Conservation (phyloP, 2,888 invertebrate species). For the Geophilus truncorum region DNA sequence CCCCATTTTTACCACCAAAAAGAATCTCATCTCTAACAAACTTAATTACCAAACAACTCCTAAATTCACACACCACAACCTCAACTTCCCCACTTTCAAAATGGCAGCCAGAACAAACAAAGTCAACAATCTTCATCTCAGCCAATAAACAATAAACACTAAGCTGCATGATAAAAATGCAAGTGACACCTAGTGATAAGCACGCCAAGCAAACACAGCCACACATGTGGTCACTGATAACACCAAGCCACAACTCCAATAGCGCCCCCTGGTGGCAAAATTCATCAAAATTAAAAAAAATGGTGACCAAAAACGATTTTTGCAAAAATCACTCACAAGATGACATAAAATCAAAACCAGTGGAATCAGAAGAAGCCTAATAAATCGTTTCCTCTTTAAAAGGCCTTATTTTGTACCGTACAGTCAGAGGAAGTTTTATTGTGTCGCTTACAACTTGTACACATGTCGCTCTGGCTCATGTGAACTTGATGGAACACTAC, state of each 20-base stretch:
- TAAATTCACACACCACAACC: neutral
- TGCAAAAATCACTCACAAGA: neutral
- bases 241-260: neutral
- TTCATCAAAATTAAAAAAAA: too few species aligned
- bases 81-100: too few species aligned
- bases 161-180: neutral
- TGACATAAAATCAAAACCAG: neutral
- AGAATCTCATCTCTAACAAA: neutral
- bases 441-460: too few species aligned
- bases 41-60: neutral
- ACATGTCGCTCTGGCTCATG: too few species aligned
- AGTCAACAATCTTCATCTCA: neutral
- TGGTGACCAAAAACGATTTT: too few species aligned
- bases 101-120: neutral
- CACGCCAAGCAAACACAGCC: neutral
- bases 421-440: too few species aligned
- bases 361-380: too few species aligned
- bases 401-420: neutral
- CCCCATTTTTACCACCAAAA: neutral
- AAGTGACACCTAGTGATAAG: neutral
- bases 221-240: slow-evolving; percentile 2
- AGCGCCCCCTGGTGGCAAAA: neutral
- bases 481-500: too few species aligned
- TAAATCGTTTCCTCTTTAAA: neutral
- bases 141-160: neutral